Conservation (phyloP, 2,113 vertebrate species). For the Gasterosteus nipponicus region DNA sequence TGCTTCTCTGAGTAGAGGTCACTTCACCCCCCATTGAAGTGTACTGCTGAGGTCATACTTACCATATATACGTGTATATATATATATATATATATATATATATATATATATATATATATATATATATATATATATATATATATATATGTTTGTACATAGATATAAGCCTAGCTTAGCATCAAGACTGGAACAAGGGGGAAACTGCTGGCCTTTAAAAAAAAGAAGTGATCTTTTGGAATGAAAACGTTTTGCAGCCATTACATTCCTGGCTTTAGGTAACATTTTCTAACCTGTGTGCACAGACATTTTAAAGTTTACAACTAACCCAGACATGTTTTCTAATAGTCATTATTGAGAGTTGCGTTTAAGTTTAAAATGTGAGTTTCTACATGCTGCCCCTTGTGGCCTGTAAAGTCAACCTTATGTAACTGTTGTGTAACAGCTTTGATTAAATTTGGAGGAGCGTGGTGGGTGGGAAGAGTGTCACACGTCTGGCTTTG, state of each 20-base stretch:
- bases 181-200: background rate
- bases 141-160: too few species aligned
- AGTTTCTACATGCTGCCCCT: background rate
- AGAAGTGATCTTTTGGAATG: background rate
- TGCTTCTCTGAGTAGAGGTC: constrained; percentile 24
- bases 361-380: background rate
- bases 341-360: constrained; percentile 3
- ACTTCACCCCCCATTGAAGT: constrained; percentile 24
- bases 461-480: constrained; percentile 2
- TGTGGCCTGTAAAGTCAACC: background rate
- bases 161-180: background rate
- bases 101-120: too few species aligned
- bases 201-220: too few species aligned
- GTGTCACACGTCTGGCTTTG: constrained; percentile 23
- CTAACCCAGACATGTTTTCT: background rate
- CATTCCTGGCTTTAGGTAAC: background rate
- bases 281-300: background rate
- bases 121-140: too few species aligned
- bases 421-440: constrained; percentile 55
- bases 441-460: constrained; percentile 40
- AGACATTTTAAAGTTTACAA: constrained; percentile 12
- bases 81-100: too few species aligned
- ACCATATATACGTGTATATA: too few species aligned
- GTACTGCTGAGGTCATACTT: constrained; percentile 1
- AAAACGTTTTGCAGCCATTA: background rate